Base-by-base conservation (phyloP, 2,888 invertebrate species). In the Rosalia funebris region DNA sequence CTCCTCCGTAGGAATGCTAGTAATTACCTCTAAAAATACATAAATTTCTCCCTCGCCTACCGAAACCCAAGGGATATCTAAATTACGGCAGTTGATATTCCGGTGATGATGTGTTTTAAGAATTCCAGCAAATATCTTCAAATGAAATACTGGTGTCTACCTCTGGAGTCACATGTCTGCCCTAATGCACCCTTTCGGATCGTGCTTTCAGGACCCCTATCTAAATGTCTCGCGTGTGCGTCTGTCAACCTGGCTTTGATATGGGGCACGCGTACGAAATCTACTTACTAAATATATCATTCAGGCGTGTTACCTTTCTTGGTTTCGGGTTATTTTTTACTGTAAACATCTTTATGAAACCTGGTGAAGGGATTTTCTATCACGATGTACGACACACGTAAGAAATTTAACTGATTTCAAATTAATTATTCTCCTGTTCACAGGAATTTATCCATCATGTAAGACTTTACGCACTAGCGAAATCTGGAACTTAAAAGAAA, bases 131-230 rank as follows among this genome's bases (percentile, higher is more conserved):
- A 48, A 25, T 34, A 48, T 57, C 45, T 17, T 25, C 12, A 57
- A 57, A 57, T 50, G 44, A 57, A 57, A 57, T 57, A 57, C 44
- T 50, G 39, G 50, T 50, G 48, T 57, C 42, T 57, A 48, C 16
- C 16, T 56, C 39, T 41, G n/a, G n/a, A n/a, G n/a, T n/a, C n/a
- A n/a, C n/a, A n/a, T n/a, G n/a, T n/a, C n/a, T n/a, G n/a, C n/a
- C n/a, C n/a, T n/a, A n/a, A n/a, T n/a, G 39, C 45, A 58, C 57
- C 57, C 57, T 58, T 58, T 52, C 45, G 34, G 36, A 39, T 45
- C 52, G 17, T 39, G 50, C 42, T 42, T 42, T 42, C 31, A 42
- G 37, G 17, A 52, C 45, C 57, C 57, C 52, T 42, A 37, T 58
- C 41, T 57, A 19, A 42, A 32, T 50, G 37, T n/a, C 10, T 44